phyloP scores from a whole-genome alignment of 2,113 vertebrate species.

The Gopherus evgoodei region DNA sequence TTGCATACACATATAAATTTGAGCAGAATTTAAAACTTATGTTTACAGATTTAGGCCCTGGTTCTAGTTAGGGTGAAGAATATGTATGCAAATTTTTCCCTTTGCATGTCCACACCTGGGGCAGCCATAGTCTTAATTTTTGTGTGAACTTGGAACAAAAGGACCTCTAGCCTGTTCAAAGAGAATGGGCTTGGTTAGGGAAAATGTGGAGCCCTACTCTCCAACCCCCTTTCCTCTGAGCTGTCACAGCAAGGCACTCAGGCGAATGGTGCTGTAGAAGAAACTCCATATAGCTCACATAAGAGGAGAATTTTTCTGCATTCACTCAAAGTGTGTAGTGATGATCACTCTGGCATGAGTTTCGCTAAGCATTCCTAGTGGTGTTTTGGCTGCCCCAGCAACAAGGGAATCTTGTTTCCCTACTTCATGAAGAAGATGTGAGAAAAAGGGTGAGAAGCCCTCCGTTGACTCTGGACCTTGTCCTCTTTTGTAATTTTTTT shows the following conservation, averaged over 20 bases:
- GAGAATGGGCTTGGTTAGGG: not conserved
- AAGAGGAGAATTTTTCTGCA: not conserved
- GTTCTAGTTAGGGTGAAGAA: not conserved
- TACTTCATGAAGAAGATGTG: not conserved
- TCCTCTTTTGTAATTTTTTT: too few relatives aligned
- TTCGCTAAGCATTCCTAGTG: too few relatives aligned
- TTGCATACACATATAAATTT: not conserved
- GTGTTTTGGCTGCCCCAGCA: not conserved
- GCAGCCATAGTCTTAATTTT: not conserved
- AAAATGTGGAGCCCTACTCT: not conserved
- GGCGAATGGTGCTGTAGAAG: not conserved
- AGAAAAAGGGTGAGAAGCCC: not conserved
- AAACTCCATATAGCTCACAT: not conserved
- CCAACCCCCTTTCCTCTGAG: not conserved
- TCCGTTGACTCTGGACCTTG: too few relatives aligned
- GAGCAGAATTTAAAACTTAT: not conserved
- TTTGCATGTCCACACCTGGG: not conserved
- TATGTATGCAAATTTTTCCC: not conserved
- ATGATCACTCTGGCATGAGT: not conserved
- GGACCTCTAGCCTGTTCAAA: not conserved
- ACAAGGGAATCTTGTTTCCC: not conserved
- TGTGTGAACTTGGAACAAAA: not conserved
- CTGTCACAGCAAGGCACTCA: not conserved
- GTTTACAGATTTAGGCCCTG: not conserved
- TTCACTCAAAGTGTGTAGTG: not conserved